A percentile compares a stretch with the other conserved stretches of the same genome.
phyloP scores from a whole-genome alignment of 2,113 vertebrate genomes.

The Actenoides hombroni region DNA sequence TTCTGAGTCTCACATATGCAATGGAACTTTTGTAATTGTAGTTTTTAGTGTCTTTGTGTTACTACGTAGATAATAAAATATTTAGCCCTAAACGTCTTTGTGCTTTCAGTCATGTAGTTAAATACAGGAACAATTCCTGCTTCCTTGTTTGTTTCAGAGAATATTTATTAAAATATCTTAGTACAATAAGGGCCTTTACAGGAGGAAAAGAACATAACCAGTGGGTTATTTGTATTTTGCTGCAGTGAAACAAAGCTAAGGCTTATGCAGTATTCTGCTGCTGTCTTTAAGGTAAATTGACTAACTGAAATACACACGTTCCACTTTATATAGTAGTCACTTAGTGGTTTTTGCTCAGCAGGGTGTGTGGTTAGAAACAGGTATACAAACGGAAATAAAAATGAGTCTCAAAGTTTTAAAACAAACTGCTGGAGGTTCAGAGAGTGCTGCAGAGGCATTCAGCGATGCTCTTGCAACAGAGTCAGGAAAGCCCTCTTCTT shows the following conservation, averaged over 20 bases:
- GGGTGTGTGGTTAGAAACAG: conserved; percentile 38
- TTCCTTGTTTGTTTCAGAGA: background rate
- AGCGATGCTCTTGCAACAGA: background rate
- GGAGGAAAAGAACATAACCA: background rate
- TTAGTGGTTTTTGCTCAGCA: conserved; percentile 28
- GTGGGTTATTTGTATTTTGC: background rate
- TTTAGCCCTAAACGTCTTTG: background rate
- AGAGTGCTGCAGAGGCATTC: background rate
- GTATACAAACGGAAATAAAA: conserved; percentile 54
- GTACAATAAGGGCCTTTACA: background rate
- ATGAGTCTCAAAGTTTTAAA: conserved; percentile 11
- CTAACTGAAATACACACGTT: conserved; percentile 13
- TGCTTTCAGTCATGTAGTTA: background rate
- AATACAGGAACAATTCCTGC: background rate
- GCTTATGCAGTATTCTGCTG: background rate
- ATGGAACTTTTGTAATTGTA: background rate
- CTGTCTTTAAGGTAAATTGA: background rate
- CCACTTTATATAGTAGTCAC: background rate
- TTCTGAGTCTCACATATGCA: background rate
- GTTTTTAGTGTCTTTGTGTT: background rate
- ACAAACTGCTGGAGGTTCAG: background rate
- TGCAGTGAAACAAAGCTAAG: background rate
- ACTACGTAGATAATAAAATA: background rate
- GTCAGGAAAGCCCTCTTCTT: background rate
- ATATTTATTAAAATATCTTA: background rate